Conservation (phyloP, 1,140 invertebrate species). For the Charaxes varanes region DNA sequence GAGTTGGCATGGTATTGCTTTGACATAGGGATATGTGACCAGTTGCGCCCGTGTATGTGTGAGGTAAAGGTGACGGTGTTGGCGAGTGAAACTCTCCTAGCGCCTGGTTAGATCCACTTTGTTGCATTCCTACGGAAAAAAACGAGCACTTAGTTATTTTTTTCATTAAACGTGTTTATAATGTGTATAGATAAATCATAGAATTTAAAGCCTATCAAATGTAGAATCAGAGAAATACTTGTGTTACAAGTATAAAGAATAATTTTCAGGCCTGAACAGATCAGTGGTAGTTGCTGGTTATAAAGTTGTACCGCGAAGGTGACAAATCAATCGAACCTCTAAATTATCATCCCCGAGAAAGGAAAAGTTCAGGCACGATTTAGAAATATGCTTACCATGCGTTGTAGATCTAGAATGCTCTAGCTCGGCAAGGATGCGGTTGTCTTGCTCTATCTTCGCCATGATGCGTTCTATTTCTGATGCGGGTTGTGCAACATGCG, state of each 20-base stretch:
- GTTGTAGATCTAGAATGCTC: slow-evolving; percentile 84
- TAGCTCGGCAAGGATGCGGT: slow-evolving; percentile 90
- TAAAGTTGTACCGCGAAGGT: too few species aligned
- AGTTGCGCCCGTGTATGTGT: slow-evolving; percentile 70
- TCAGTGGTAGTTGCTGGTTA: too few species aligned
- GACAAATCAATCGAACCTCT: too few species aligned
- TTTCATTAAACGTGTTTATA: too few species aligned
- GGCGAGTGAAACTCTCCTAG: slow-evolving; percentile 75
- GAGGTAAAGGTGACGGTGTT: slow-evolving; percentile 73
- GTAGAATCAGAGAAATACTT: too few species aligned
- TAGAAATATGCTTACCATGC: slow-evolving; percentile 59
- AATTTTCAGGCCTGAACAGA: too few species aligned
- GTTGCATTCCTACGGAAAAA: slow-evolving; percentile 71
- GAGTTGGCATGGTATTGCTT: slow-evolving; percentile 77
- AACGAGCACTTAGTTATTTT: too few species aligned
- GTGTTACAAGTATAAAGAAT: too few species aligned
- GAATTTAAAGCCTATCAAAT: too few species aligned
- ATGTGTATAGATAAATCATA: too few species aligned
- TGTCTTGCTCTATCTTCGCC: slow-evolving; percentile 94
- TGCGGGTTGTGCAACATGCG: slow-evolving; percentile 77
- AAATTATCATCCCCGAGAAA: too few species aligned
- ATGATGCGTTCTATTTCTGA: slow-evolving; percentile 94
- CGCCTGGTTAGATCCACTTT: slow-evolving; percentile 75
- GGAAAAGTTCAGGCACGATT: too few species aligned
- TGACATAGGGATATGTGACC: slow-evolving; percentile 72